phyloP scores from a whole-genome alignment of 1,140 invertebrate genomes.

The Adelges cooleyi region DNA sequence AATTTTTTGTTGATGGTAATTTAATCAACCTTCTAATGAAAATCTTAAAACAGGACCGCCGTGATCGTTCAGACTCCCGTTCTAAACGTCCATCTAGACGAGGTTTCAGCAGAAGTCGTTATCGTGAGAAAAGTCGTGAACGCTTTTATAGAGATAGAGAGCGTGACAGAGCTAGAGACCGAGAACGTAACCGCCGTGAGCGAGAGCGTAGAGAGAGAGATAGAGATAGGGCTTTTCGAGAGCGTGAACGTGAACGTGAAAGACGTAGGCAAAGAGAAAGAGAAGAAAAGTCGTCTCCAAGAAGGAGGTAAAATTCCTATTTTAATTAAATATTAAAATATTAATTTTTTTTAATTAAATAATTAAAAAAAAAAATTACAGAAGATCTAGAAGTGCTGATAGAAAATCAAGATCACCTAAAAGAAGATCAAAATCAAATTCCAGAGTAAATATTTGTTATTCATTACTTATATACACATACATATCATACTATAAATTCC shows the following conservation, averaged over 20 bases:
- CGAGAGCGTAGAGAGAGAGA: conserved; percentile 40
- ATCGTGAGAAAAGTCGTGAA: conserved; percentile 37
- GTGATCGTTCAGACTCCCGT: conserved; percentile 31
- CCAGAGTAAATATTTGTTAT: conserved; percentile 10
- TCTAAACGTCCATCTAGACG: conserved; percentile 37
- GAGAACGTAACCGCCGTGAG: conserved; percentile 41
- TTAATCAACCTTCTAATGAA: neutral
- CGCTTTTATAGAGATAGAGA: conserved; percentile 37
- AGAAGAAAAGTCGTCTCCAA: conserved; percentile 30
- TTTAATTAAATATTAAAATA: too few species aligned
- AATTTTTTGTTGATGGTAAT: neutral
- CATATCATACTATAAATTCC: too few species aligned
- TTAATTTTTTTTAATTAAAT: too few species aligned
- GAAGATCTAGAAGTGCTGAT: conserved; percentile 37
- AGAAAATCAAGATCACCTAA: conserved; percentile 32
- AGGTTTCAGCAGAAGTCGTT: conserved; percentile 31
- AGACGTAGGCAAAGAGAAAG: conserved; percentile 31
- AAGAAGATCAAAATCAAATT: conserved; percentile 11
- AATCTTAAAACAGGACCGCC: conserved; percentile 21
- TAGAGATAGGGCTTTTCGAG: conserved; percentile 31
- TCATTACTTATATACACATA: neutral
- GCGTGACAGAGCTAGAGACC: conserved; percentile 34
- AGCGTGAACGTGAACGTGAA: conserved; percentile 31
- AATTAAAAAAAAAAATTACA: too few species aligned
- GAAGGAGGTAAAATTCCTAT: conserved; percentile 29